phyloP scores from a whole-genome alignment of 2,888 invertebrate genomes.

The Drosophila recens region DNA sequence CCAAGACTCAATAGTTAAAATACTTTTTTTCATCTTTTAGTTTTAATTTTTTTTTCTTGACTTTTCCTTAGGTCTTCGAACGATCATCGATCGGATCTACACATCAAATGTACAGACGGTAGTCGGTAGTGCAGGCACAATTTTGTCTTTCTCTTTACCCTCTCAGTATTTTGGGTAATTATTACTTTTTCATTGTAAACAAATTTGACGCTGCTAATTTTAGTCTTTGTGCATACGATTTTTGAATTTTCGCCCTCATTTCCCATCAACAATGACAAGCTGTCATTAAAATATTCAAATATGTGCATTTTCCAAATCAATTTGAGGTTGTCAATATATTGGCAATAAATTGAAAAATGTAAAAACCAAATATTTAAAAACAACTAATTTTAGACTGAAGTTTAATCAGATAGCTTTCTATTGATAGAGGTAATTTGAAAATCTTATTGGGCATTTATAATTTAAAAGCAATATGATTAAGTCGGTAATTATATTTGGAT shows the following conservation, averaged over 20 bases:
- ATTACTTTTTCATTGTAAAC: slow-evolving; percentile 79
- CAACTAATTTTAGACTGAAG: no score
- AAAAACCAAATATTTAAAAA: no score
- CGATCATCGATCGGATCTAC: slow-evolving; percentile 41
- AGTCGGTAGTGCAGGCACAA: slow-evolving; percentile 38
- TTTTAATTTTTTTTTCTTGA: slow-evolving; percentile 6
- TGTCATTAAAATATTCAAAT: slow-evolving; percentile 9
- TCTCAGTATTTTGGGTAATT: slow-evolving; percentile 76
- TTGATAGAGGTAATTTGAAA: no score
- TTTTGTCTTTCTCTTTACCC: slow-evolving; percentile 57
- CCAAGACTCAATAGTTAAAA: slow-evolving; percentile 57
- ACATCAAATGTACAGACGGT: slow-evolving; percentile 10
- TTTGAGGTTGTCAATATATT: not conserved
- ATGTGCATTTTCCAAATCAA: not conserved
- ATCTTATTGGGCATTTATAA: no score
- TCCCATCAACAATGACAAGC: slow-evolving; percentile 14
- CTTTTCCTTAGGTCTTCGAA: slow-evolving; percentile 16
- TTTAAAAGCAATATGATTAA: no score
- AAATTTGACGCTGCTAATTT: slow-evolving; percentile 67
- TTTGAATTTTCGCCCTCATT: slow-evolving; percentile 49
- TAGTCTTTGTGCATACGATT: slow-evolving; percentile 53
- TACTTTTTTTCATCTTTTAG: slow-evolving; percentile 27
- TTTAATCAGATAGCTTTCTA: no score
- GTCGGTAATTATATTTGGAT: no score
- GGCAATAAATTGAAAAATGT: not conserved